Evolutionary conservation across 2,888 invertebrate genomes (phyloP).

Genomic region (Sinelater perroti): DNA sequence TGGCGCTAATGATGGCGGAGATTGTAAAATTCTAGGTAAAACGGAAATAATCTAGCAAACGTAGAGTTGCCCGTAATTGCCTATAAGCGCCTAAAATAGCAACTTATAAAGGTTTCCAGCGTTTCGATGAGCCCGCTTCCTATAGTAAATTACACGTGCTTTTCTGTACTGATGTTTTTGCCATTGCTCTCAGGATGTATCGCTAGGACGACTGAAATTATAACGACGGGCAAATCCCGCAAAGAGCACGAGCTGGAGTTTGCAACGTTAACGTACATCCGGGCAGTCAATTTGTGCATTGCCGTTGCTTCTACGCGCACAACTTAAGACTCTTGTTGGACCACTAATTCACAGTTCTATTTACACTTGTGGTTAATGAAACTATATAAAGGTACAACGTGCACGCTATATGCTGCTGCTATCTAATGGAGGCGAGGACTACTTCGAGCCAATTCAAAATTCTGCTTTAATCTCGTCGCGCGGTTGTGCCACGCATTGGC

Average conservation of each 20-base stretch:
- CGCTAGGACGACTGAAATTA: too few species aligned
- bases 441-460: too few species aligned
- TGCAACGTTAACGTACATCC: constrained; percentile 11
- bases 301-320: constrained; percentile 1
- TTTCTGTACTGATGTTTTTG: too few species aligned
- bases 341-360: constrained; percentile 24
- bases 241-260: constrained; percentile 1
- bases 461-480: too few species aligned
- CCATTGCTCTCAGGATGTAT: too few species aligned
- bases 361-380: constrained; percentile 20
- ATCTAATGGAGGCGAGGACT: too few species aligned
- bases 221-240: too few species aligned
- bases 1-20: too few species aligned
- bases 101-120: too few species aligned
- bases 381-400: constrained; percentile 23
- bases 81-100: not conserved
- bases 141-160: too few species aligned
- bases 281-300: constrained; percentile 11
- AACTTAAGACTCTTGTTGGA: constrained; percentile 8
- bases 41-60: not conserved
- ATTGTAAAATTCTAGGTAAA: not conserved
- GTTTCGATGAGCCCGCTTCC: not conserved
- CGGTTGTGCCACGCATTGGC: too few species aligned
- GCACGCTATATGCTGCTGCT: too few species aligned
- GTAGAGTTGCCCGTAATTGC: not conserved